Conservation (phyloP, 2,113 vertebrate genomes). For the Sphaerodactylus townsendi region DNA sequence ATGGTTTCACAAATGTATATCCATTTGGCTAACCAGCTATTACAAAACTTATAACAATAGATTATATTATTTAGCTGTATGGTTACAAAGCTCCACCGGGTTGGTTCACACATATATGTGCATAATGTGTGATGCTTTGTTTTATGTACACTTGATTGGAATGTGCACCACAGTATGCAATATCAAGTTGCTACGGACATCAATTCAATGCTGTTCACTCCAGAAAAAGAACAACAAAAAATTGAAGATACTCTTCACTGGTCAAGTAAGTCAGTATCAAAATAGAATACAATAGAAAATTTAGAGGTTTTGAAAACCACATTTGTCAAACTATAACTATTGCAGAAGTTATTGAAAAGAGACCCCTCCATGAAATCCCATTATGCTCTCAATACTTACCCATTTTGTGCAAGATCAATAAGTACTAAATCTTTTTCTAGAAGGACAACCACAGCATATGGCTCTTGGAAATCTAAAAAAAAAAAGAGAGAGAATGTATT, state of each 20-base stretch:
- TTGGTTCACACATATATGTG: not conserved
- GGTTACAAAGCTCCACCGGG: not conserved
- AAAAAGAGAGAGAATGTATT: not conserved
- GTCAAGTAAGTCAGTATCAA: not conserved
- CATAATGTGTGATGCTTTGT: not conserved
- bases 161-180: not conserved
- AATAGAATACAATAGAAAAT: not conserved
- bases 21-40: not conserved
- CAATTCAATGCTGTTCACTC: not conserved
- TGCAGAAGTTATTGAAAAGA: not conserved
- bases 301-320: not conserved
- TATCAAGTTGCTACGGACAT: not conserved
- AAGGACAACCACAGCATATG: slow-evolving; percentile 97
- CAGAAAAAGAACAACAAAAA: not conserved
- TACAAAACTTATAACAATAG: not conserved
- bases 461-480: slow-evolving; percentile 95
- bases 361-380: not conserved
- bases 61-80: not conserved
- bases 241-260: not conserved
- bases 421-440: slow-evolving; percentile 98
- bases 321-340: not conserved
- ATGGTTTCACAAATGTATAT: not conserved
- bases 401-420: slow-evolving; percentile 99
- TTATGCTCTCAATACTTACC: slow-evolving; percentile 79
- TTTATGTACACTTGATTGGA: not conserved